Conservation (phyloP, 2,113 vertebrate genomes). For the Neoarius graeffei region DNA sequence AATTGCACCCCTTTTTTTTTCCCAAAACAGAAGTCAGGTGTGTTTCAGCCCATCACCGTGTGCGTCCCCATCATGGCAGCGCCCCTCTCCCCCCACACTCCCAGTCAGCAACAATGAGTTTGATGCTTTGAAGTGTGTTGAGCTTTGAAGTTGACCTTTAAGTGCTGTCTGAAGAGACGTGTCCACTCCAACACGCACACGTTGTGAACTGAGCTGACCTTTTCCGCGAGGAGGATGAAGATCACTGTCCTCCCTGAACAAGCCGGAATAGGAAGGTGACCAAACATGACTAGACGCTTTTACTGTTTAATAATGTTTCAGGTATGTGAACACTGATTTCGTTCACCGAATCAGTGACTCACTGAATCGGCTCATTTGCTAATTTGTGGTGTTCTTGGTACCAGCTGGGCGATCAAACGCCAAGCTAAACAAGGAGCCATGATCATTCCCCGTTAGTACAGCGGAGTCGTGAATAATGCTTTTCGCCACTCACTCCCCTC, state of each 20-base stretch:
- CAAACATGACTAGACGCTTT: not conserved
- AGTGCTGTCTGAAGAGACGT: constrained; percentile 43
- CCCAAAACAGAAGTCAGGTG: not conserved
- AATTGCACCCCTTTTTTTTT: not conserved
- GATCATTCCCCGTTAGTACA: not conserved
- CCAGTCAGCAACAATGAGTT: constrained; percentile 8
- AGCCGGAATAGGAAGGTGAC: not conserved
- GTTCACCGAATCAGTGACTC: not conserved
- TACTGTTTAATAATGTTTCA: too few relatives aligned
- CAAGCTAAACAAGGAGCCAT: not conserved
- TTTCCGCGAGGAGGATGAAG: constrained; percentile 38
- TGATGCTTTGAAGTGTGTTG: constrained; percentile 50
- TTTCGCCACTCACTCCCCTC: not conserved
- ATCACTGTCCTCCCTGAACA: not conserved
- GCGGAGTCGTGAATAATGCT: not conserved
- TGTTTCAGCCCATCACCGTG: not conserved
- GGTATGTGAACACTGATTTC: not conserved
- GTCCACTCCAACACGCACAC: constrained; percentile 39
- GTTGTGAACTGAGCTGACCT: constrained; percentile 31
- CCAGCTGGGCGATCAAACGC: not conserved
- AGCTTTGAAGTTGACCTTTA: constrained; percentile 69
- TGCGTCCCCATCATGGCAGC: not conserved
- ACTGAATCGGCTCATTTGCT: not conserved
- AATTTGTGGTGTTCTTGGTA: not conserved
- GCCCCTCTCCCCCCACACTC: not conserved